Evolutionary conservation across 2,888 invertebrate genomes (phyloP), one percentile per base, ranked within the genome.

Genomic region (Platypus cylindrus): DNA sequence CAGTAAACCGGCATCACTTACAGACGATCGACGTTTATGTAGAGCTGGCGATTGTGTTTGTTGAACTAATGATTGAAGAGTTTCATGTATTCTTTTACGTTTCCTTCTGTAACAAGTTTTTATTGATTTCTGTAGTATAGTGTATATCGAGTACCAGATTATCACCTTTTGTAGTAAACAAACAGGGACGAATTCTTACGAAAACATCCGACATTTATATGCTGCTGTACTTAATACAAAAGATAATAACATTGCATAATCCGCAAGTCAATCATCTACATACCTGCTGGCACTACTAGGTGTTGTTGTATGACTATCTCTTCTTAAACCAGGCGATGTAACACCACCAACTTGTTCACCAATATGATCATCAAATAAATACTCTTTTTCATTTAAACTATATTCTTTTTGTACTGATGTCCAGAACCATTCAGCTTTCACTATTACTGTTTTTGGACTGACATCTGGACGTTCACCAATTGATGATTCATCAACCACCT

Each of bases 401-500:
- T 84, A 85, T 53, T 91, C 90, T 68, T 94, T 90, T 65, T 94
- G 94, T 42, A 95, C 87, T 30, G 93, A 91, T 23, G 86, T 87
- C 95, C 95, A 97, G 65, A 95, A 95, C 95, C 95, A 95, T 67
- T 94, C 89, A 4, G 84, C 84, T 63, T 85, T 87, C 34, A 90
- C 80, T 44, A 89, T 70, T 57, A 79, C 78, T 17, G 81, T 78
- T 49, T 73, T 72, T 5, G 32, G 36, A 42, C 73, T 64, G 32
- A 62, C 66, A 41, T 77, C 75, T 36, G 78, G 73, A 35, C 55
- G 51, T 53, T 81, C 83, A 27, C 78, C 79, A 45, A 79, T 71
- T 31, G 75, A 67, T 51, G 72, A 78, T 56, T 86, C 85, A 60
- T 89, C 87, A 37, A 89, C 83, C 41, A 87, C 87, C 86, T 87